Percentiles rank a stretch among this genome's conserved stretches.
Evolutionary conservation across 2,113 vertebrate species (phyloP).

Genomic region (Chunga burmeisteri): DNA sequence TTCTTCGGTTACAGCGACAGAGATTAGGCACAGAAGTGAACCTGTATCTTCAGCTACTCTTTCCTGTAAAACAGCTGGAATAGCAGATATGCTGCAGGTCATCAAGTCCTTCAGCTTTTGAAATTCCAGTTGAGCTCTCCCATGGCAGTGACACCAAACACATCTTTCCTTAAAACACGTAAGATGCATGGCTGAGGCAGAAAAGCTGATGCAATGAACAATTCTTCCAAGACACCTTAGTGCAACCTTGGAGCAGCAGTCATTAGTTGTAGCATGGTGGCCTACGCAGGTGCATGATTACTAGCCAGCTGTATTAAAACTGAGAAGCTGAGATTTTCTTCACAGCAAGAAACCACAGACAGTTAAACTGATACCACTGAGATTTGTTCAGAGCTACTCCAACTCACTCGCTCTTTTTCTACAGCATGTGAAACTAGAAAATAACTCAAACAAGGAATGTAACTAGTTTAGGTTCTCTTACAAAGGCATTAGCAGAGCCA

Average conservation of each 20-base stretch:
- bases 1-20: accelerated
- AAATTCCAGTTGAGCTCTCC: background rate
- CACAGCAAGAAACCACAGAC: background rate
- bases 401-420: background rate
- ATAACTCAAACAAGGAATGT: accelerated
- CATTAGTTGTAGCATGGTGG: accelerated
- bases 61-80: background rate
- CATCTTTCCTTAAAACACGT: background rate
- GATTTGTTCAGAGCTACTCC: background rate
- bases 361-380: background rate
- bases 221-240: background rate
- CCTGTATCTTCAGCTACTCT: background rate
- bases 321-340: background rate
- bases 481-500: background rate
- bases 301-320: background rate
- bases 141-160: background rate
- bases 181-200: background rate
- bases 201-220: background rate
- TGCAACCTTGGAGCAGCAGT: background rate
- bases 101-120: background rate
- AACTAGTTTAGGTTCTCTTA: background rate
- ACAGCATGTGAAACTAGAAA: background rate
- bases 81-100: background rate
- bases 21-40: background rate
- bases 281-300: background rate